These are phyloP conservation scores for Neodon shergylaensis DNA, from an alignment of 2,113 vertebrate genomes.

Conservation along the genomic window DNA sequence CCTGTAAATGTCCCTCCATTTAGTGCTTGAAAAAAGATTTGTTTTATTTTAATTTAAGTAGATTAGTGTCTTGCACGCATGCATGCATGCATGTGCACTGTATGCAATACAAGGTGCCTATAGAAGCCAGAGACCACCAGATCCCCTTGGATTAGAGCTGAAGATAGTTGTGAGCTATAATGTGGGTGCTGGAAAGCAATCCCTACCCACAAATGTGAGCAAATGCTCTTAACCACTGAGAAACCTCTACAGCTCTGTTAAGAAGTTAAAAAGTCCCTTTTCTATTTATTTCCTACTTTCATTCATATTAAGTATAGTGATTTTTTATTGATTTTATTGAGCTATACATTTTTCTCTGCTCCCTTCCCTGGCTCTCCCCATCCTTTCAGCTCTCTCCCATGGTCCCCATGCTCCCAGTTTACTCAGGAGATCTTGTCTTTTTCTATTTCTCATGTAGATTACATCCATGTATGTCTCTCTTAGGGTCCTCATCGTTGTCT, in stretches of 20 bases:
- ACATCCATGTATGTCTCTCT: too few species aligned
- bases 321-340: too few species aligned
- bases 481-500: too few species aligned
- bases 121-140: neutral
- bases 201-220: fast-evolving
- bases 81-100: too few species aligned
- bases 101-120: neutral
- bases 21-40: neutral
- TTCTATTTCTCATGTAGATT: too few species aligned
- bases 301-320: neutral
- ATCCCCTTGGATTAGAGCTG: neutral
- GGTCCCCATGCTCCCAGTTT: too few species aligned
- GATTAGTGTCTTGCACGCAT: neutral
- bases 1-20: neutral
- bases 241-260: neutral
- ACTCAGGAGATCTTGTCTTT: too few species aligned
- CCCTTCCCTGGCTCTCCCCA: too few species aligned
- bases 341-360: too few species aligned
- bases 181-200: neutral
- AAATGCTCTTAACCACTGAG: neutral
- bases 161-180: neutral
- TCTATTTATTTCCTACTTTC: neutral
- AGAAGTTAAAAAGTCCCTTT: neutral
- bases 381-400: too few species aligned
- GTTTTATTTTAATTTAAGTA: neutral